Evolutionary conservation across 2,888 invertebrate genomes (phyloP).

Genomic region (Idaea biselata): DNA sequence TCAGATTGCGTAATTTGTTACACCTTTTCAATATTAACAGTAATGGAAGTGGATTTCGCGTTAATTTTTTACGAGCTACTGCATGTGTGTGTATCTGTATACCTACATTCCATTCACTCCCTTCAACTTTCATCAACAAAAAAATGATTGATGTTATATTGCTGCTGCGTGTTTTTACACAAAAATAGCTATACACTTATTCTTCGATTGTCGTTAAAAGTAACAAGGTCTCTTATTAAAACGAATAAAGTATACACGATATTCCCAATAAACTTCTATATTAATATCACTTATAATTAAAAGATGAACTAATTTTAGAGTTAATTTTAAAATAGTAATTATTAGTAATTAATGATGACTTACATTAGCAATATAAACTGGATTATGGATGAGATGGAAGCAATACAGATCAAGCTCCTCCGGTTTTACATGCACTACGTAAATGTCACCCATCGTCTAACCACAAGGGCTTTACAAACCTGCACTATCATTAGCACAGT

Average conservation of each 20-base stretch:
- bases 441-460: constrained; percentile 51
- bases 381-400: constrained; percentile 32
- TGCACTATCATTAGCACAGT: constrained; percentile 13
- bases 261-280: constrained; percentile 14
- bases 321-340: background rate
- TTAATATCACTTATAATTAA: constrained; percentile 15
- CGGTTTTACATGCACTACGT: constrained; percentile 44
- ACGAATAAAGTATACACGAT: constrained; percentile 31
- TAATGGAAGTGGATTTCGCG: constrained; percentile 71
- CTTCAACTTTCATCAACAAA: constrained; percentile 55
- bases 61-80: constrained; percentile 62
- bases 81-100: constrained; percentile 36
- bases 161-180: constrained; percentile 48
- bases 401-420: constrained; percentile 42
- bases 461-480: constrained; percentile 42
- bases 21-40: constrained; percentile 61
- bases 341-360: constrained; percentile 1
- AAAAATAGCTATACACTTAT: constrained; percentile 49
- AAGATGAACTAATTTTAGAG: constrained; percentile 2
- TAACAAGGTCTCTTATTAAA: constrained; percentile 38
- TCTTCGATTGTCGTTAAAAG: constrained; percentile 51
- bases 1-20: constrained; percentile 34
- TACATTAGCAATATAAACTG: constrained; percentile 16
- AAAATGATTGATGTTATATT: constrained; percentile 69
- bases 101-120: constrained; percentile 55